Evolutionary conservation across 2,888 invertebrate species (phyloP), one percentile per base, ranked within the genome.

Genomic region (Marasmarcha lunaedactyla): DNA sequence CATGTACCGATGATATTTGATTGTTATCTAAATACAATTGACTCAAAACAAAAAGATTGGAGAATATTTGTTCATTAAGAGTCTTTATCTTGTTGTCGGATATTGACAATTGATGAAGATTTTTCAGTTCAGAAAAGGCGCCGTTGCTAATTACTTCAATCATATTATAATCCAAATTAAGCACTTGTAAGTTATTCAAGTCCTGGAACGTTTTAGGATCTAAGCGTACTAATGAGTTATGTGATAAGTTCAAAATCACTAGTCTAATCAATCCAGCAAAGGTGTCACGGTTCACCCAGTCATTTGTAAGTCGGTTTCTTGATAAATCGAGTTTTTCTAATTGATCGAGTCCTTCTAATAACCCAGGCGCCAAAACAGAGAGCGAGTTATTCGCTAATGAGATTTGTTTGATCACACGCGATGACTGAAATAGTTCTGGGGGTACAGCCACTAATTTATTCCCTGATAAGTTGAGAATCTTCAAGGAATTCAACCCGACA

Each of bases 311-410:
- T 49, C 90, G 88, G 70, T 93, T 93, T 54, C 79, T 79, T 41
- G 90, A 90, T 57, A 93, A 83, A 73, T 93, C 92, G 48, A 93
- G 81, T 51, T 88, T 85, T 63, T 89, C 87, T 41, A 93, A 81
- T 63, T 91, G 89, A 65, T 89, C 89, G 52, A 93, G 79, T 42
- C 89, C 89, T 71, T 90, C 89, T 43, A 94, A 83, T 45, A 93
- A 72, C 38, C 90, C 91, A 10, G 91, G 90, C 37, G 91, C 91
- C 43, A 93, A 73, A 27, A 90, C 89, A 46, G 89, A 85, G 46
- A 94, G 76, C n/a, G 91, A 90, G 71, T 94, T 93, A 71, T 93
- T 93, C 52, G 89, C 88, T 55, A 93, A 85, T 62, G 90, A 87
- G 53, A 93, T 84, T 67, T 91, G 89, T 52, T 87, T 86, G 49